A percentile compares a stretch with the other conserved stretches of the same genome.
Evolutionary conservation across 2,113 vertebrate species (phyloP).

Genomic region (Nansenia antarctica): DNA sequence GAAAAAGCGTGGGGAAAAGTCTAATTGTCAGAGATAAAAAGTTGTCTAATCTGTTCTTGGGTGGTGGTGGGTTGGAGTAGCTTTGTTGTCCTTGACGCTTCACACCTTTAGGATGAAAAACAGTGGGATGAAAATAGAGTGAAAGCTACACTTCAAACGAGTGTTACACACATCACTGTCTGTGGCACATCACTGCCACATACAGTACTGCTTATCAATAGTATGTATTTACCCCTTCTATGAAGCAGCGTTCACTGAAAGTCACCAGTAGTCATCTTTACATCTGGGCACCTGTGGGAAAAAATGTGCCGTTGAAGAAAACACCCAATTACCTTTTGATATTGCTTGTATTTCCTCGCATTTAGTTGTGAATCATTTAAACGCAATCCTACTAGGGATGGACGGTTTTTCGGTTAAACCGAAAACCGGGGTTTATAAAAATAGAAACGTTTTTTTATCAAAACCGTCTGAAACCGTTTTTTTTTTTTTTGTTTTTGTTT

Average conservation of each 20-base stretch:
- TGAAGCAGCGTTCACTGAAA: background rate
- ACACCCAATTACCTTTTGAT: no score
- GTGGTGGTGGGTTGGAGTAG: background rate
- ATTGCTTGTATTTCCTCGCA: background rate
- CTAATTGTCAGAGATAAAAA: background rate
- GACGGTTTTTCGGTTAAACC: no score
- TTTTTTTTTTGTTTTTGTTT: no score
- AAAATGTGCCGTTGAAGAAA: background rate
- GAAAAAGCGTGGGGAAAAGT: no score
- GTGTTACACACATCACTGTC: no score
- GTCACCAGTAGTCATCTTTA: slow-evolving; percentile 7
- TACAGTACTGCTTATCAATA: background rate
- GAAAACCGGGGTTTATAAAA: no score
- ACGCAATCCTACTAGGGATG: no score
- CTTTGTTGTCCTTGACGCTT: background rate
- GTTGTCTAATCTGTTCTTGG: background rate
- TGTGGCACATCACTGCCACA: no score
- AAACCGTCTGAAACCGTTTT: no score
- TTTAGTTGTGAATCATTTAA: background rate
- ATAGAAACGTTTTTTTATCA: no score
- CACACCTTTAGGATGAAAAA: background rate
- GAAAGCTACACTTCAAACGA: no score
- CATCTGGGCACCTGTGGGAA: slow-evolving; percentile 34
- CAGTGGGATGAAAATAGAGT: background rate
- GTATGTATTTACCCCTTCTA: background rate